phyloP scores from a whole-genome alignment of 2,888 invertebrate species.

The Scrobipalpa costella region DNA sequence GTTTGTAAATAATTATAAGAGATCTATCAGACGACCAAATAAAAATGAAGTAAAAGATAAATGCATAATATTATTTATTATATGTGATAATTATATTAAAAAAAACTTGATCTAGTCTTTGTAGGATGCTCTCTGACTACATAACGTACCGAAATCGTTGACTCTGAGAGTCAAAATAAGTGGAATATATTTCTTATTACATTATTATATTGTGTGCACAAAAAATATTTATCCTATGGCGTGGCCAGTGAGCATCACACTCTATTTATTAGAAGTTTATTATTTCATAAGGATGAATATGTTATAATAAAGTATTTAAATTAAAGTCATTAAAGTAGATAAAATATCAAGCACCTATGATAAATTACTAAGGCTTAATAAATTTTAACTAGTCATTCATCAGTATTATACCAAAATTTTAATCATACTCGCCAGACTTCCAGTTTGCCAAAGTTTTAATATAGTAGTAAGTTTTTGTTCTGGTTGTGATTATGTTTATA shows the following conservation, averaged over 20 bases:
- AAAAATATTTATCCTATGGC: too few species aligned
- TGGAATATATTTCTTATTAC: too few species aligned
- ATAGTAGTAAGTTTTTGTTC: constrained; percentile 47
- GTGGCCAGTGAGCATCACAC: too few species aligned
- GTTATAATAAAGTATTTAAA: background rate
- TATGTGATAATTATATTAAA: constrained; percentile 49
- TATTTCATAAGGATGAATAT: too few species aligned
- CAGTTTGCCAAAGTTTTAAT: constrained; percentile 46
- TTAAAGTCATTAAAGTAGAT: constrained; percentile 1
- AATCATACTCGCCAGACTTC: constrained; percentile 23
- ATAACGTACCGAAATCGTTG: too few species aligned
- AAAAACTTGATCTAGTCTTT: too few species aligned
- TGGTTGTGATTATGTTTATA: constrained; percentile 61
- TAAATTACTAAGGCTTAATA: constrained; percentile 6
- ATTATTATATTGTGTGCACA: too few species aligned
- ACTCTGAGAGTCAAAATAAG: too few species aligned
- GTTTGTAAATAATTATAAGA: constrained; percentile 30
- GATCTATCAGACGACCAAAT: constrained; percentile 64
- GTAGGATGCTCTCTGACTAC: too few species aligned
- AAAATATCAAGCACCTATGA: constrained; percentile 16
- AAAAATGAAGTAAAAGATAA: constrained; percentile 31
- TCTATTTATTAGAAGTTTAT: too few species aligned
- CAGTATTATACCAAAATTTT: constrained; percentile 32
- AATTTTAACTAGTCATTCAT: background rate
- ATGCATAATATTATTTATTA: constrained; percentile 34